These are phyloP conservation scores for Fragum sueziense DNA, from an alignment of 2,888 invertebrate species.

Conservation along the genomic window DNA sequence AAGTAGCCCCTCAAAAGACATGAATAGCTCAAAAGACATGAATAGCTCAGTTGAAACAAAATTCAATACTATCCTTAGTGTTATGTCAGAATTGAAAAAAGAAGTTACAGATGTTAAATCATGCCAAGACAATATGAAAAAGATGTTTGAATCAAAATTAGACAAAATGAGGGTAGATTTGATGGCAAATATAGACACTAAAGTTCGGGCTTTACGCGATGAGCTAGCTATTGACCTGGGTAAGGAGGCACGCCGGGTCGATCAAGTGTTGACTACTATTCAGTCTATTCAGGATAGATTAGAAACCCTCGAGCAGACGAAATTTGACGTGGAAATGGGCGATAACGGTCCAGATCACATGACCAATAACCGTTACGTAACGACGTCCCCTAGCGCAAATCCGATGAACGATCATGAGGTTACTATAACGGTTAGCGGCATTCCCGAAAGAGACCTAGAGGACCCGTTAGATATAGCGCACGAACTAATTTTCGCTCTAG, in stretches of 20 bases:
- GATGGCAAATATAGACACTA: conserved; percentile 26
- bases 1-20: background rate
- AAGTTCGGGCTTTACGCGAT: conserved; percentile 27
- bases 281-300: conserved; percentile 31
- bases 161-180: conserved; percentile 29
- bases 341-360: background rate
- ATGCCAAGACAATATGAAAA: conserved; percentile 16
- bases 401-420: too few relatives aligned
- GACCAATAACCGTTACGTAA: background rate
- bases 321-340: background rate
- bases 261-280: conserved; percentile 32
- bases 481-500: background rate
- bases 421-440: conserved; percentile 16
- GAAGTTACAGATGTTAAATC: conserved; percentile 20
- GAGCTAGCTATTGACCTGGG: conserved; percentile 25
- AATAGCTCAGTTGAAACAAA: too few relatives aligned
- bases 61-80: conserved; percentile 12
- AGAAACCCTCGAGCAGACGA: background rate
- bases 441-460: conserved; percentile 9
- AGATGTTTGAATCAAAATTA: conserved; percentile 25
- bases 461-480: background rate
- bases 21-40: too few relatives aligned
- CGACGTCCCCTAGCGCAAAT: too few relatives aligned
- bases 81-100: background rate
- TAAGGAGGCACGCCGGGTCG: conserved; percentile 21